Evolutionary conservation across 2,888 invertebrate species (phyloP), one percentile per base, ranked within the genome.

Genomic region (Lepidocyrtoides sp.): DNA sequence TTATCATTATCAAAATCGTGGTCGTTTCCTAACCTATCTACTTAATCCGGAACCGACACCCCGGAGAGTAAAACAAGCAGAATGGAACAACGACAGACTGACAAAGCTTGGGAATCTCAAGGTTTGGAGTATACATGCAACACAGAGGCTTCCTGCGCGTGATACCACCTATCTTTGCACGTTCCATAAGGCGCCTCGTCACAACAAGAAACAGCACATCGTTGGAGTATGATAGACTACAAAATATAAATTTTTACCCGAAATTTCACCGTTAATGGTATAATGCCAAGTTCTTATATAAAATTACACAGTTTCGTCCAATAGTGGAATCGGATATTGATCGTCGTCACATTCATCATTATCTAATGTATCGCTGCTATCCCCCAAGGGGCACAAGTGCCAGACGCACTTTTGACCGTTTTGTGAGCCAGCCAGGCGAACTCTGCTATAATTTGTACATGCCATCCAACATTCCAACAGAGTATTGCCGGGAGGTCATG

Each of bases 201-300:
- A 3, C 10, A 77, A 29, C 17, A 12, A 8, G 8, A 85, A 86
- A 51, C 57, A 69, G 1, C 91, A 91, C 57, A 32, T 85, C 17
- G 77, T 91, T 60, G 91, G 86, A 14, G 91, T 91, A 84, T 77
- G 29, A 14, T 8, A 26, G 12, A n/a, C n/a, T n/a, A n/a, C n/a
- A n/a, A n/a, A n/a, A n/a, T n/a, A n/a, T n/a, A n/a, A n/a, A n/a
- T n/a, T n/a, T n/a, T n/a, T n/a, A n/a, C n/a, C n/a, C n/a, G n/a
- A n/a, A n/a, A n/a, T n/a, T n/a, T n/a, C n/a, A n/a, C n/a, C n/a
- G n/a, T n/a, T n/a, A n/a, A n/a, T n/a, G n/a, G n/a, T n/a, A n/a
- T n/a, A n/a, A n/a, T n/a, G n/a, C n/a, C n/a, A n/a, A n/a, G n/a
- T n/a, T n/a, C n/a, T n/a, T n/a, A n/a, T n/a, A n/a, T n/a, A n/a